Evolutionary conservation across 2,113 vertebrate species (phyloP).

Genomic region (Narcine bancroftii): DNA sequence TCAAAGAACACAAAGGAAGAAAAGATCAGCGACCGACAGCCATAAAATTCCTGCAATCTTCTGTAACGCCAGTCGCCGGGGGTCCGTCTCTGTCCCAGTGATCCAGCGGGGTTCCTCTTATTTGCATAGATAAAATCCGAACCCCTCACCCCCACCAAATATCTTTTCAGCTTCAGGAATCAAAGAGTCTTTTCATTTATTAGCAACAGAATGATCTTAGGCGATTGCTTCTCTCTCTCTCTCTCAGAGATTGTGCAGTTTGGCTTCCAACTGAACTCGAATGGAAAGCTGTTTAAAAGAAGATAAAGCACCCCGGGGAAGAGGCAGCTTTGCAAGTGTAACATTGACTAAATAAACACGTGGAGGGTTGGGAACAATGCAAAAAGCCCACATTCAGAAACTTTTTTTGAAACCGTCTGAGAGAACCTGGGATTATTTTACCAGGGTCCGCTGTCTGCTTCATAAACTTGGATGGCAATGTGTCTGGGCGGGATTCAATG

Average conservation of each 20-base stretch:
- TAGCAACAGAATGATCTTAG: conserved; percentile 89
- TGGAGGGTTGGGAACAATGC: not conserved
- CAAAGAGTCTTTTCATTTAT: conserved; percentile 88
- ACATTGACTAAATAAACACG: conserved; percentile 15
- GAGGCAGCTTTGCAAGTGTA: conserved; percentile 14
- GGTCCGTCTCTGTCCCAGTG: conserved; percentile 76
- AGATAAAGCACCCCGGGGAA: not conserved
- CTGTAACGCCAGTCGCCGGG: conserved; percentile 96
- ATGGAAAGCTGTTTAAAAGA: conserved; percentile 5
- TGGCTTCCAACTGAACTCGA: not conserved
- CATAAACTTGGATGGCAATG: not conserved
- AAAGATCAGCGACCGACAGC: conserved; percentile 88
- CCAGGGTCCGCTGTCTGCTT: not conserved
- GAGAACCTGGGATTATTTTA: not conserved
- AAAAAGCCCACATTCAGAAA: not conserved
- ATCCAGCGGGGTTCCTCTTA: conserved; percentile 82
- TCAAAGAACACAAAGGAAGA: conserved; percentile 99
- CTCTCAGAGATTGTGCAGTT: not conserved
- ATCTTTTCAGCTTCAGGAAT: conserved; percentile 94
- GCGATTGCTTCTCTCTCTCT: conserved; percentile 73
- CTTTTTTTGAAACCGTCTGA: not conserved
- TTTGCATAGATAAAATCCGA: conserved; percentile 83
- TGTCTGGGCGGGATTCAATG: not conserved
- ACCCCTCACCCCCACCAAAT: conserved; percentile 89
- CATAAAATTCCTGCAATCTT: conserved; percentile 99